These are phyloP conservation scores for Enteromius thamalakanensis DNA, from an alignment of 2,797 vertebrate species.

Conservation along the genomic window DNA sequence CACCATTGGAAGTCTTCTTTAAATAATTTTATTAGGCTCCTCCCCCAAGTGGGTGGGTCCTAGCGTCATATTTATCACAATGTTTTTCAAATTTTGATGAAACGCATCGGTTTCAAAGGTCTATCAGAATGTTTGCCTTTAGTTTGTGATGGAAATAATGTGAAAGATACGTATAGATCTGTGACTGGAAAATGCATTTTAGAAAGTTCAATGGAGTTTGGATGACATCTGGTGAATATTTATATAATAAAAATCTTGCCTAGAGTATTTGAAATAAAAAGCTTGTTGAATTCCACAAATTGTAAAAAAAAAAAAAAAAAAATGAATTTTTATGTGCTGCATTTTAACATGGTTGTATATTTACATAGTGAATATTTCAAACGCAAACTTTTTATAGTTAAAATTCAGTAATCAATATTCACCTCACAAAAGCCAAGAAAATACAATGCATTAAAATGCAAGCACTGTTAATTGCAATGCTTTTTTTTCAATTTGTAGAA, in stretches of 20 bases:
- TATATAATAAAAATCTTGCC: not conserved
- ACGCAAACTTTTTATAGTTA: too few species aligned
- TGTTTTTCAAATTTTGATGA: not conserved
- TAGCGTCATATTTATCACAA: not conserved
- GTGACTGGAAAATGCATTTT: not conserved
- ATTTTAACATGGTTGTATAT: too few species aligned
- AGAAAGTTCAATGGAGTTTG: not conserved
- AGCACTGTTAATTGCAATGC: too few species aligned
- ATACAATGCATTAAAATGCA: too few species aligned
- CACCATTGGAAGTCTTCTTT: not conserved
- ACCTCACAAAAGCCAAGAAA: too few species aligned
- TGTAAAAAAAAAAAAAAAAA: too few species aligned
- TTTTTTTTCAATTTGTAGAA: too few species aligned
- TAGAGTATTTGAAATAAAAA: too few species aligned
- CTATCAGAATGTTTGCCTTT: not conserved
- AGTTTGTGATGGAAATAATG: not conserved
- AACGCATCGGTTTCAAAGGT: not conserved
- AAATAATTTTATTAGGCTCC: not conserved
- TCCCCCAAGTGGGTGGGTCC: not conserved
- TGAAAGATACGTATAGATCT: not conserved
- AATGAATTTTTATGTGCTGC: too few species aligned
- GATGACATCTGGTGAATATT: not conserved
- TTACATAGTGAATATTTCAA: too few species aligned
- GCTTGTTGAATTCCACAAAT: too few species aligned
- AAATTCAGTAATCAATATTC: too few species aligned